These are phyloP conservation scores for Diglossa cyanea DNA, from an alignment of 2,797 vertebrate genomes.

Conservation along the genomic window DNA sequence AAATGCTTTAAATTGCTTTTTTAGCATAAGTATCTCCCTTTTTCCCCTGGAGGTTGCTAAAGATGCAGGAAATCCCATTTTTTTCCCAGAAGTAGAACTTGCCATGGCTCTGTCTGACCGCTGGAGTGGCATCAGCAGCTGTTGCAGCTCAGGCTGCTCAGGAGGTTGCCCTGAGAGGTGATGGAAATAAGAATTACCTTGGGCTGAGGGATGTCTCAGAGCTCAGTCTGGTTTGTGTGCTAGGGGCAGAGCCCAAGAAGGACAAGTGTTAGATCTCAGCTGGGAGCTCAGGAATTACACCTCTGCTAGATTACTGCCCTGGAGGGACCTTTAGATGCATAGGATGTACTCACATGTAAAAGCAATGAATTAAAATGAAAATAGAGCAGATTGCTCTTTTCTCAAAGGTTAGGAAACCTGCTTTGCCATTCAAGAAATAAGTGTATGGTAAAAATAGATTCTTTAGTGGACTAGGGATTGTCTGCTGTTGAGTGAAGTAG, in stretches of 20 bases:
- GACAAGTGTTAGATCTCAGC: not conserved
- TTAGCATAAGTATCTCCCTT: not conserved
- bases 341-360: not conserved
- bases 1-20: not conserved
- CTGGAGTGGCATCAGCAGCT: not conserved
- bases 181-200: not conserved
- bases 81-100: not conserved
- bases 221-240: not conserved
- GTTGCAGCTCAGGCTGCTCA: not conserved
- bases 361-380: not conserved
- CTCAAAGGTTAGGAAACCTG: not conserved
- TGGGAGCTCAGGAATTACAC: not conserved
- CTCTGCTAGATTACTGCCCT: not conserved
- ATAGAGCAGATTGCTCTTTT: not conserved
- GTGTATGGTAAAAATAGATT: not conserved
- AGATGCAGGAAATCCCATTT: not conserved
- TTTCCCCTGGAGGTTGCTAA: not conserved
- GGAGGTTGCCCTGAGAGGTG: not conserved
- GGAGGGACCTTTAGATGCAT: not conserved
- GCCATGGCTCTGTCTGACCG: not conserved
- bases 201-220: not conserved
- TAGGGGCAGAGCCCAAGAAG: not conserved
- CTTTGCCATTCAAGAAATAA: not conserved
- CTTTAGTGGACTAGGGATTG: not conserved
- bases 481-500: not conserved